Conservation (phyloP, 2,888 invertebrate genomes). For the Hydrotaea diabolus region DNA sequence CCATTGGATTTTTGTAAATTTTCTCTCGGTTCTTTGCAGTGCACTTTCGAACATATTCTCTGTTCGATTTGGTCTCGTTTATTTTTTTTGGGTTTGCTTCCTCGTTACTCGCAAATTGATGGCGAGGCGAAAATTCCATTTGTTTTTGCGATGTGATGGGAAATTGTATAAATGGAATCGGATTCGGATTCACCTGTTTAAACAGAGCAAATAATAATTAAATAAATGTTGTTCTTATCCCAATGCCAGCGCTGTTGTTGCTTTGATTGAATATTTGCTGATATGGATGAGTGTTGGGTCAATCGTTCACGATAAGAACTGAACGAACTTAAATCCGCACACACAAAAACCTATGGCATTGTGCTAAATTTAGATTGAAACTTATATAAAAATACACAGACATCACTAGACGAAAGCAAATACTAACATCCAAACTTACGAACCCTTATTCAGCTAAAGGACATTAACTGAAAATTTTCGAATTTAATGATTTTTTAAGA, state of each 20-base stretch:
- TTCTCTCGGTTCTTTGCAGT: too few relatives aligned
- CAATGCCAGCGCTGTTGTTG: neutral
- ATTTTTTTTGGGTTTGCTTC: neutral
- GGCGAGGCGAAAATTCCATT: neutral
- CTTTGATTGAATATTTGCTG: neutral
- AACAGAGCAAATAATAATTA: neutral
- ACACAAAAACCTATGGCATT: neutral
- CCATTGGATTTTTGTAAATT: neutral
- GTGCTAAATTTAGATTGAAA: neutral
- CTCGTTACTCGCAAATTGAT: neutral
- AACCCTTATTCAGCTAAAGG: too few relatives aligned
- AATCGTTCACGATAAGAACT: conserved; percentile 2
- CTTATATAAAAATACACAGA: neutral
- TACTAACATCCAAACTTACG: neutral
- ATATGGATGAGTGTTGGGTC: neutral
- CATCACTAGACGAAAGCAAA: neutral
- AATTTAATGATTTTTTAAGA: too few relatives aligned
- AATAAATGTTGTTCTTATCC: neutral
- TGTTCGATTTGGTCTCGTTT: too few relatives aligned
- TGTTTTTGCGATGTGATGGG: neutral
- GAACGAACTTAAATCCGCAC: neutral
- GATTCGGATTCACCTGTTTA: neutral
- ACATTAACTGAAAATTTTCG: too few relatives aligned
- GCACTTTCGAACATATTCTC: neutral
- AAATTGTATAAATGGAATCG: neutral